Evolutionary conservation across 2,113 vertebrate species (phyloP).

Genomic region (Vulpes lagopus): DNA sequence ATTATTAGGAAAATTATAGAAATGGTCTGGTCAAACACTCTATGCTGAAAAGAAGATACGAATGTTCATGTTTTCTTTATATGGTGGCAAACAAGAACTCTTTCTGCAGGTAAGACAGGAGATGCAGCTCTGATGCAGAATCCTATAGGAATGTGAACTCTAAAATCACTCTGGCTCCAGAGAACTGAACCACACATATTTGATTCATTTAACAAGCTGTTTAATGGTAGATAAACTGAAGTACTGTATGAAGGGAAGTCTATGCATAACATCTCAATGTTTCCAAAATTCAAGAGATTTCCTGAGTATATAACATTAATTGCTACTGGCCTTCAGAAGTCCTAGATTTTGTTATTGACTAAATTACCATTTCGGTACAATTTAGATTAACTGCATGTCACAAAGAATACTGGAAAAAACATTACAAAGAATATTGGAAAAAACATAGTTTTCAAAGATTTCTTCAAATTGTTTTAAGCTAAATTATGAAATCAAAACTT

Average conservation of each 20-base stretch:
- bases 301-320: conserved; percentile 26
- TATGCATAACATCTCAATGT: background rate
- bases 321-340: background rate
- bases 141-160: background rate
- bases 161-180: background rate
- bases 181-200: background rate
- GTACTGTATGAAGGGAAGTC: background rate
- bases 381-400: conserved; percentile 35
- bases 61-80: background rate
- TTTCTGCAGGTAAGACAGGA: background rate
- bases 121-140: background rate
- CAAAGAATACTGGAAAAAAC: background rate
- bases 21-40: background rate
- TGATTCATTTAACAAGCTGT: background rate
- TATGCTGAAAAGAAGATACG: background rate
- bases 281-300: conserved; percentile 35
- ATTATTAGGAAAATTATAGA: background rate
- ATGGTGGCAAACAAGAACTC: conserved; percentile 41
- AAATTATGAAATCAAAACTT: conserved; percentile 51
- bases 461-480: conserved; percentile 44
- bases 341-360: conserved; percentile 1
- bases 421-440: background rate
- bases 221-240: background rate
- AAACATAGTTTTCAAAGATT: background rate
- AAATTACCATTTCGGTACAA: conserved; percentile 16